Percentiles rank a stretch among this genome's conserved stretches.
These are phyloP conservation scores for Dastarcus helophoroides DNA, from an alignment of 2,888 invertebrate species.

Conservation along the genomic window DNA sequence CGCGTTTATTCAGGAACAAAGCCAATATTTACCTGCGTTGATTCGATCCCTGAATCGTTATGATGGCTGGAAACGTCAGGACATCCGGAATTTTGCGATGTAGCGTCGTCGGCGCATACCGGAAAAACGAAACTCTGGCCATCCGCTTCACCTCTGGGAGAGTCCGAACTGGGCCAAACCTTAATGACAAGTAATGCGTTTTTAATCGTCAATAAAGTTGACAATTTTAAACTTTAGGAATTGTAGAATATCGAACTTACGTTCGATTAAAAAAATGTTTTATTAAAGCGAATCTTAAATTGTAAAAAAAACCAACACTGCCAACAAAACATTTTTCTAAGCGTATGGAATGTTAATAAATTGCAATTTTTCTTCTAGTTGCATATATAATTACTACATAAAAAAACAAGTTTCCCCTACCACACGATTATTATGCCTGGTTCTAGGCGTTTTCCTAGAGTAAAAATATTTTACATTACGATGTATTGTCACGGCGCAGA, in stretches of 20 bases:
- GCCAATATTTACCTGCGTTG: conserved; percentile 46
- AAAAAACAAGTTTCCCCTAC: no score
- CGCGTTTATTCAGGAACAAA: no score
- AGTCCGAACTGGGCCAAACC: conserved; percentile 63
- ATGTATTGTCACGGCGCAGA: no score
- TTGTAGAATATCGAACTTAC: background rate
- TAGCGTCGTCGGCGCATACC: conserved; percentile 34
- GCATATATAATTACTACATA: no score
- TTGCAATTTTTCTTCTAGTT: no score
- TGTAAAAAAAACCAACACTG: no score
- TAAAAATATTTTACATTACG: no score
- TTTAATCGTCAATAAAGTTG: no score
- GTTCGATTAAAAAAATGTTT: background rate
- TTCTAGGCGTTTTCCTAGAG: no score
- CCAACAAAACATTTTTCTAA: no score
- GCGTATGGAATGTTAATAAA: background rate
- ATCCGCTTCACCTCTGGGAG: conserved; percentile 55
- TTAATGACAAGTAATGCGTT: conserved; percentile 22
- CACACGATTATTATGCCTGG: no score
- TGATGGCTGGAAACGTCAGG: conserved; percentile 42
- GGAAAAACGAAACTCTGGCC: conserved; percentile 59
- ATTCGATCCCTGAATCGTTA: conserved; percentile 61
- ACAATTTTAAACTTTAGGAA: conserved; percentile 1
- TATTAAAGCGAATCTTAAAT: background rate
- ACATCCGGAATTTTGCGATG: conserved; percentile 29